Percentiles rank a stretch among this genome's conserved stretches.
These are phyloP conservation scores for Marmota monax DNA, from an alignment of 2,113 vertebrate species.

Conservation along the genomic window DNA sequence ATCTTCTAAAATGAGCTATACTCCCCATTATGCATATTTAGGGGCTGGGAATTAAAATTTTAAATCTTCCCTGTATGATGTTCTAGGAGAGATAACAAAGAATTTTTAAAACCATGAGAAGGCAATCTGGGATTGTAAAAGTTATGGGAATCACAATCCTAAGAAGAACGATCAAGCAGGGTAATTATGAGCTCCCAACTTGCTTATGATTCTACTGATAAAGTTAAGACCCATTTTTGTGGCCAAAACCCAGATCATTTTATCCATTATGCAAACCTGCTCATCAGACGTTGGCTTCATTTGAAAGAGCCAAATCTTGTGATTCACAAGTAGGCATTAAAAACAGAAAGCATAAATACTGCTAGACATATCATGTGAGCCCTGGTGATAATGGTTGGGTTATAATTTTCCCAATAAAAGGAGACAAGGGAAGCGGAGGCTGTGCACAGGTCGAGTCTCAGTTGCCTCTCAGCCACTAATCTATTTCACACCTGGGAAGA, in stretches of 20 bases:
- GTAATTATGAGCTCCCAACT: constrained; percentile 49
- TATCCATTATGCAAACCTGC: constrained; percentile 64
- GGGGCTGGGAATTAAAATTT: constrained; percentile 73
- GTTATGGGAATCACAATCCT: constrained; percentile 48
- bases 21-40: constrained; percentile 58
- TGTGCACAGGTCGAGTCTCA: background rate
- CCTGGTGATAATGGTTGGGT: background rate
- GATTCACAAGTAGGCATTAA: constrained; percentile 47
- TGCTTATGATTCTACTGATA: constrained; percentile 60
- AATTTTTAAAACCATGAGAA: constrained; percentile 57
- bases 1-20: constrained; percentile 63
- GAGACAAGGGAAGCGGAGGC: background rate
- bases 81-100: constrained; percentile 67
- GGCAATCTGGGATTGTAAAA: constrained; percentile 34
- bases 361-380: background rate
- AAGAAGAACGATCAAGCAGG: constrained; percentile 44
- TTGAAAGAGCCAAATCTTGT: constrained; percentile 53
- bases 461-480: background rate
- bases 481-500: background rate
- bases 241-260: constrained; percentile 43
- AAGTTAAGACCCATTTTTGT: constrained; percentile 45
- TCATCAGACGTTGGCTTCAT: constrained; percentile 55
- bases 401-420: background rate
- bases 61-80: constrained; percentile 71
- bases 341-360: constrained; percentile 57